Evolutionary conservation across 2,888 invertebrate genomes (phyloP), one percentile per base, ranked within the genome.

Genomic region (Atrina japonica): DNA sequence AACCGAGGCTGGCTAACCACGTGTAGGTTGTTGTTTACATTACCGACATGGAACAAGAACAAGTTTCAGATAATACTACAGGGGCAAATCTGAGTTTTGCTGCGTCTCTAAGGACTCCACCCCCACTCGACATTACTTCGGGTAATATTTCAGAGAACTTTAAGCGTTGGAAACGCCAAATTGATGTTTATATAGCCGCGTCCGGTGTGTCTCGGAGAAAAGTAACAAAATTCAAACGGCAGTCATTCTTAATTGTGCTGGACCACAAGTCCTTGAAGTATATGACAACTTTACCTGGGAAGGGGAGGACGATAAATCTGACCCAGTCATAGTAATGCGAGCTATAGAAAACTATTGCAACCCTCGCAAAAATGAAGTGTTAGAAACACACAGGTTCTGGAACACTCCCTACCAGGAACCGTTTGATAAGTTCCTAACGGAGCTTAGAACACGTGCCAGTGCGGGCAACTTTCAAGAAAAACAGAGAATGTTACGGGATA

Each of bases 281-380:
- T n/a, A n/a, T n/a, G n/a, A n/a, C n/a, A n/a, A n/a, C n/a, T n/a
- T n/a, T n/a, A n/a, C n/a, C n/a, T n/a, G 58, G 47, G 50, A 14
- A 2, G 18, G 30, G 3, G 21, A 21, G 7, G 30, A 29, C 30
- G 50, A 60, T 29, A 50, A 6, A 18, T 30, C 49, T n/a, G 21
- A 61, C 18, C 61, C 50, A 11, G 16, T 14, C 35, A 16, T 35
- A n/a, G 53, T 60, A n/a, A 55, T 68, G 11, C n/a, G 21, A 0
- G 63, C 43, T 5, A 63, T 69, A 16, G 45, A 58, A 18, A 41
- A 69, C 11, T 69, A 69, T 23, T 69, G 63, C 25, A 50, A 69
- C 18, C 58, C 50, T 5, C 11, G 66, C 0, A 29, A 56, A n/a
- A 66, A 56, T 35, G 69, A 69, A 29, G 69, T 69, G 1, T 49